Base-by-base conservation (phyloP, 2,113 vertebrate species). In the Alces alces region DNA sequence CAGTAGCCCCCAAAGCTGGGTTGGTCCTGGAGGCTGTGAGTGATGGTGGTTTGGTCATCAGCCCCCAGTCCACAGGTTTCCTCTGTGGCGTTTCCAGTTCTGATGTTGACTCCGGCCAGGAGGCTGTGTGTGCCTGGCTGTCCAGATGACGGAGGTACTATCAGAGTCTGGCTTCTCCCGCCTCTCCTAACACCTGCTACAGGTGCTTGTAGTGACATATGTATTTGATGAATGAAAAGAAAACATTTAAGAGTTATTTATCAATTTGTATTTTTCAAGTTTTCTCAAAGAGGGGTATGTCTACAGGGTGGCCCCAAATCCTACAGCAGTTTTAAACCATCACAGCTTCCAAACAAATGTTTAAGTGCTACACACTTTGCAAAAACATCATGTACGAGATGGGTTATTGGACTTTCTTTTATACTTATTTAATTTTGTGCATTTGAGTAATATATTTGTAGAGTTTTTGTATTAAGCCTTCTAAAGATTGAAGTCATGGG, bases 341-440 rank as follows among this genome's bases (percentile, higher is more conserved):
- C 33, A 28, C 16, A 91, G 33, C 5, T 91, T 80, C 27, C 45
- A 79, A 83, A 33, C 45, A 70, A 70, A 70, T 70, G 52, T 54
- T 6, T 47, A 84, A 43, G 55, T 28, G 14, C 5, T 78, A 85
- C 3, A 84, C 12, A 87, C 5, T 84, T 15, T 43, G 54, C 47
- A 78, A 73, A 47, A 55, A 13, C 1, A 83, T 52, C 12, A 84
- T 16, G 64, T 85, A 28, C 78, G 45, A 93, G 33, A 43, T 3
- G 9, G 39, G 7, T 85, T 86, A 95, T 28, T 66, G 25, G 90
- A 82, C 14, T 82, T 90, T 55, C 33, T 95, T 92, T 93, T 91
- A 78, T 7, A 91, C 23, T 84, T 84, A 78, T 1, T 36, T 88
- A 55, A 85, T 70, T 92, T 87, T 86, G 33, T 89, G 33, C 79